Evolutionary conservation across 2,888 invertebrate species (phyloP).

Genomic region (Drosophila meridionalis): DNA sequence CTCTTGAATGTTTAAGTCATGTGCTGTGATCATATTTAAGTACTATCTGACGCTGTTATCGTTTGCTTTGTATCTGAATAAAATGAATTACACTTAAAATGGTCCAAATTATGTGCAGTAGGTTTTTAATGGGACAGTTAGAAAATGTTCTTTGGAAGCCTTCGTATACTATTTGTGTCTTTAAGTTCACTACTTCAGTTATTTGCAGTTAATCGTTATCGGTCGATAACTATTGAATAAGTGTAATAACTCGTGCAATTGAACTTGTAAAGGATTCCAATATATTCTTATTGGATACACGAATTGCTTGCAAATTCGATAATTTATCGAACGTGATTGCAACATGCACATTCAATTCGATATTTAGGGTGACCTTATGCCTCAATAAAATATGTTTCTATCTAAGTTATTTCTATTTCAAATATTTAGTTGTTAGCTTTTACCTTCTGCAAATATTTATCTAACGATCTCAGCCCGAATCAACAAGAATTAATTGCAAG

Average conservation of each 20-base stretch:
- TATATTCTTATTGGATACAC: neutral
- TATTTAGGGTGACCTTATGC: neutral
- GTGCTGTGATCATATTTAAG: neutral
- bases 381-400: neutral
- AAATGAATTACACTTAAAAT: neutral
- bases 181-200: neutral
- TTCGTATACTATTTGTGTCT: too few relatives aligned
- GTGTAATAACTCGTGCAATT: neutral
- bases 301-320: neutral
- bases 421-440: neutral
- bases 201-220: too few relatives aligned
- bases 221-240: neutral
- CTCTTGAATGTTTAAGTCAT: neutral
- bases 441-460: neutral
- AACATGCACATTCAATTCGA: neutral
- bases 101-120: neutral
- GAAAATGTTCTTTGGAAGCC: neutral
- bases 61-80: neutral
- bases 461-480: neutral
- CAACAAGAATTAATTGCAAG: conserved; percentile 1
- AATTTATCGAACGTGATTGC: neutral
- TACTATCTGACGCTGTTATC: neutral
- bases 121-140: neutral
- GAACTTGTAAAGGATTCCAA: too few relatives aligned
- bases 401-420: neutral